These are phyloP conservation scores for Gadus macrocephalus DNA, from an alignment of 2,113 vertebrate species.

Conservation along the genomic window DNA sequence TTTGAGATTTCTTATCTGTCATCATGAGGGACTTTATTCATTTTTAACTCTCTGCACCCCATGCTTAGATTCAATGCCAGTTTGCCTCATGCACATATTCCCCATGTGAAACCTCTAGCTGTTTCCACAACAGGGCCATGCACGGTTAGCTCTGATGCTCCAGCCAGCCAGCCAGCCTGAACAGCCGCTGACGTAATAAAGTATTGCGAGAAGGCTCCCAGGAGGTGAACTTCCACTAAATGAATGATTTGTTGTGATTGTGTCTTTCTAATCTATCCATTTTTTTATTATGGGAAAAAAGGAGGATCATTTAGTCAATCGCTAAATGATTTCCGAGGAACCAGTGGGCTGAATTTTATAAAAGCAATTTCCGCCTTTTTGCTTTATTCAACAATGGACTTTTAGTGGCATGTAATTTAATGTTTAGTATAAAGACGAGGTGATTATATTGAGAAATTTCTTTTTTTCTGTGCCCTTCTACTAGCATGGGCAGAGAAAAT, in stretches of 20 bases:
- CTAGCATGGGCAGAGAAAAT: no score
- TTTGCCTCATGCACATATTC: conserved; percentile 57
- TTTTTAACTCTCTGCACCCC: conserved; percentile 65
- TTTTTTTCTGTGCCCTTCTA: no score
- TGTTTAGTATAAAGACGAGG: no score
- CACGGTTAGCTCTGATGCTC: conserved; percentile 24
- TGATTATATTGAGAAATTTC: no score
- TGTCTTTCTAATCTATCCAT: no score
- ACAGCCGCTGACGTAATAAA: background rate
- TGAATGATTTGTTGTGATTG: background rate
- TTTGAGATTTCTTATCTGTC: conserved; percentile 76
- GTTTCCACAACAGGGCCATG: conserved; percentile 28
- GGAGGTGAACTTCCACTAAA: background rate
- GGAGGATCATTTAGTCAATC: no score
- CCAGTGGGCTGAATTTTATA: no score
- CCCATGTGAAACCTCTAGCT: conserved; percentile 28
- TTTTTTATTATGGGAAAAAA: no score
- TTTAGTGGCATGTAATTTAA: no score
- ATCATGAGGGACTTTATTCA: conserved; percentile 77
- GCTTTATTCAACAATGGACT: no score
- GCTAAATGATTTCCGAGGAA: no score
- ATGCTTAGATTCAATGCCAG: conserved; percentile 53
- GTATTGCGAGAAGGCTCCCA: background rate
- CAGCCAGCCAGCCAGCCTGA: conserved; percentile 11
- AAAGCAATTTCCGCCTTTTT: no score